Evolutionary conservation across 2,113 vertebrate species (phyloP), one percentile per base, ranked within the genome.

Genomic region (Rhinolophus ferrumequinum): DNA sequence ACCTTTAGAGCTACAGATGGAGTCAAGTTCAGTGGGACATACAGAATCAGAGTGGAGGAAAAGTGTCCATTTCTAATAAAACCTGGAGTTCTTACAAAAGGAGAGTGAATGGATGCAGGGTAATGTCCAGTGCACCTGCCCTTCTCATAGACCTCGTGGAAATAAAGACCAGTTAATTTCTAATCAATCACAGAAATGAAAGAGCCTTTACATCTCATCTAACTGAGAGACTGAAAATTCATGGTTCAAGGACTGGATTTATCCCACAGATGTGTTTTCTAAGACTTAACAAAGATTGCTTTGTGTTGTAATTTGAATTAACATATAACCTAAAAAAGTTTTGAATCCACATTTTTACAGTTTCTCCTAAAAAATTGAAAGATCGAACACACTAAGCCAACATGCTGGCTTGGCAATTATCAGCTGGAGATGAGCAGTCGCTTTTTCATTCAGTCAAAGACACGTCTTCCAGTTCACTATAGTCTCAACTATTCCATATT

Each of bases 141-240:
- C 72, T 90, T 87, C n/a, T 66, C 35, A 76, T 60, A 70, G 47
- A 88, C 41, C 60, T 72, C 50, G 54, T 93, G 50, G n/a, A 58
- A 41, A 77, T 50, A 86, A 56, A 50, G 12, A 84, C n/a, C 70
- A 76, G 44, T 95, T 79, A 58, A 93, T 88, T 96, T 90, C 33
- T 30, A 67, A 94, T 70, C 24, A 85, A 11, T 77, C n/a, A 76
- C 28, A 90, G 50, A 72, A 62, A 35, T 44, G 12, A 94, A 93
- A 75, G 28, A 66, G 2, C 2, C 2, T 72, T 81, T 88, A 33
- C 1, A 30, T 73, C 15, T 93, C 73, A 33, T 76, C 26, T 44
- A 79, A 14, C 28, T 2, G 12, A 90, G 26, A 67, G 16, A 47
- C 56, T 22, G 11, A 3, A n/a, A 35, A 89, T 47, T 66, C 16